Base-by-base conservation (phyloP, 2,888 invertebrate species). In the Heliconius charithonia region DNA sequence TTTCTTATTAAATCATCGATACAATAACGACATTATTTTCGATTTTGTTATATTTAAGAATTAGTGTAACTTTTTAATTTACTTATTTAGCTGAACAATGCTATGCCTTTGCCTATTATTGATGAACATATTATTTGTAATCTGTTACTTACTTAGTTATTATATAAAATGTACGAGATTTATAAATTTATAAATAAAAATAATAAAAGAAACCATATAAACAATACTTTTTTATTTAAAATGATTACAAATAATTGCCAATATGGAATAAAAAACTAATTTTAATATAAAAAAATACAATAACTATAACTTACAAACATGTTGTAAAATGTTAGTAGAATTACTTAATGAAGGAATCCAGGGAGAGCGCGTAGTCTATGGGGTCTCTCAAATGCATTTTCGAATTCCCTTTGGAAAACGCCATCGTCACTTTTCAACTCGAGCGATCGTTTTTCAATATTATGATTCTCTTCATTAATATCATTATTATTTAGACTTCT, bases 81-180 rank as follows among this genome's bases (percentile, higher is more conserved):
- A 63, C 41, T 65, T 62, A 70, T 56, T 72, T 56, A 32, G 32
- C 27, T 56, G 51, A 41, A 74, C 45, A 19, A 74, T 63, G 74
- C 74, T 74, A 74, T 63, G 63, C 59, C 72, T 75, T 80, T 71
- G 67, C 63, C 25, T 80, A 89, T 89, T 89, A 90, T 89, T 87
- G 91, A 88, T 92, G 91, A 89, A 92, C 87, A 91, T 92, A 90
- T 89, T 91, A 87, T 87, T 69, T 89, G 85, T 90, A 89, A 88
- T 86, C 83, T 89, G 91, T 91, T 92, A 91, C 88, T 89, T 91
- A 88, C 87, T 85, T 88, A 88, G 85, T 80, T 84, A 19, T 45
- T 45, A 81, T 86, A 78, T 83, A 81, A 82, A 77, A 85, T 88
- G 83, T 88, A 86, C 83, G 83, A 84, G 84, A 85, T 86, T 87